Evolutionary conservation across 2,888 invertebrate species (phyloP), one percentile per base, ranked within the genome.

Genomic region (Anticlea derivata): DNA sequence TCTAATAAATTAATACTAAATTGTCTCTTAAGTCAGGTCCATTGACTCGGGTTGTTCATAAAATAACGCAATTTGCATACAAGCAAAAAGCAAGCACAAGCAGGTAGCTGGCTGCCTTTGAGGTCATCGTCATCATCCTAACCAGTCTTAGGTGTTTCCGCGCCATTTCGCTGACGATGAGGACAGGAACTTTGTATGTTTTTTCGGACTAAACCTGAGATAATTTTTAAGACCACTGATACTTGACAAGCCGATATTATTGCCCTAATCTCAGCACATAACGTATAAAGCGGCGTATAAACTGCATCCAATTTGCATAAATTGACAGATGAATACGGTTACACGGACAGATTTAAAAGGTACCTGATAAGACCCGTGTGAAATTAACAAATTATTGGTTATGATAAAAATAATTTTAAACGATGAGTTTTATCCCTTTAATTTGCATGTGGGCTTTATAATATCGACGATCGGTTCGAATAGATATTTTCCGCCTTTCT

Each of bases 11-110:
- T 75, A 75, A 66, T 71, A 67, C 57, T 68, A 75, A 82, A 79
- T 71, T 73, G 74, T 69, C 61, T 66, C 63, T 75, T 75, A 78
- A n/a, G n/a, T n/a, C 76, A 39, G 48, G 61, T 58, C 74, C 88
- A 66, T 81, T 87, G 90, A 87, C 87, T 78, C 75, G 66, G 65
- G 65, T 67, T 62, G 70, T 66, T 72, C 68, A 70, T 75, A 78
- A 83, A 84, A 83, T 71, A 85, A 79, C 73, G 72, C 73, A 66
- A 86, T 87, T 87, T 80, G 80, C 86, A 87, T 87, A 88, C 75
- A 82, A 73, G 74, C 82, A 80, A 81, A 80, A 81, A 73, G 73
- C 80, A 80, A 72, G 72, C 81, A 74, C 73, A 65, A 75, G 78
- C 90, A 89, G 89, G 89, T 87, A 88, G 83, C 66, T 66, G 66